These are phyloP conservation scores for Volucella inflata DNA, from an alignment of 2,888 invertebrate genomes.

Conservation along the genomic window DNA sequence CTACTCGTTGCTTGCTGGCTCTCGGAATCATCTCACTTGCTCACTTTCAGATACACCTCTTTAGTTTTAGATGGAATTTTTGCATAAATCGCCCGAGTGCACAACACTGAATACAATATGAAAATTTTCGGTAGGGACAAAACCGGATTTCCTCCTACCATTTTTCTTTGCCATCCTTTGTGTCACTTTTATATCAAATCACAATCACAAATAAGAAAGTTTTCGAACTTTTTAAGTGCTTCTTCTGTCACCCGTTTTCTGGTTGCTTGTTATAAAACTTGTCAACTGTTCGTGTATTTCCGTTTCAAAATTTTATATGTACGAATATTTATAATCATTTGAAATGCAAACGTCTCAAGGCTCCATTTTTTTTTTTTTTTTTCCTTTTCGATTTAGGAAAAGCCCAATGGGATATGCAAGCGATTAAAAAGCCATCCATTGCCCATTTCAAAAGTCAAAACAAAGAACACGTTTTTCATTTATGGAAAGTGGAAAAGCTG, in stretches of 20 bases:
- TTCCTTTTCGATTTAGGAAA: constrained; percentile 2
- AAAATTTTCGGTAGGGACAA: constrained; percentile 40
- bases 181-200: constrained; percentile 60
- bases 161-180: constrained; percentile 31
- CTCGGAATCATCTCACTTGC: constrained; percentile 57
- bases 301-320: constrained; percentile 13
- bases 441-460: constrained; percentile 44
- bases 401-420: constrained; percentile 42
- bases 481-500: constrained; percentile 53
- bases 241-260: constrained; percentile 55
- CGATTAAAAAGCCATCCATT: constrained; percentile 63
- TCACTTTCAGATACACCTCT: constrained; percentile 20
- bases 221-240: constrained; percentile 73
- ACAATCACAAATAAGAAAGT: constrained; percentile 69
- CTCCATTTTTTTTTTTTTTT: constrained; percentile 2
- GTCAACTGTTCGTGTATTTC: constrained; percentile 53
- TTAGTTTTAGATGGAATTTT: constrained; percentile 70
- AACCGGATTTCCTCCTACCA: constrained; percentile 56
- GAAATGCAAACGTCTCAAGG: constrained; percentile 44
- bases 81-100: constrained; percentile 69
- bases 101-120: constrained; percentile 40
- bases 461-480: constrained; percentile 62
- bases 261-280: constrained; percentile 21
- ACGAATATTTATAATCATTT: constrained; percentile 12
- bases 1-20: constrained; percentile 15